Evolutionary conservation across 2,797 vertebrate genomes (phyloP), one percentile per base, ranked within the genome.

Genomic region (Tauraco hartlaubi): DNA sequence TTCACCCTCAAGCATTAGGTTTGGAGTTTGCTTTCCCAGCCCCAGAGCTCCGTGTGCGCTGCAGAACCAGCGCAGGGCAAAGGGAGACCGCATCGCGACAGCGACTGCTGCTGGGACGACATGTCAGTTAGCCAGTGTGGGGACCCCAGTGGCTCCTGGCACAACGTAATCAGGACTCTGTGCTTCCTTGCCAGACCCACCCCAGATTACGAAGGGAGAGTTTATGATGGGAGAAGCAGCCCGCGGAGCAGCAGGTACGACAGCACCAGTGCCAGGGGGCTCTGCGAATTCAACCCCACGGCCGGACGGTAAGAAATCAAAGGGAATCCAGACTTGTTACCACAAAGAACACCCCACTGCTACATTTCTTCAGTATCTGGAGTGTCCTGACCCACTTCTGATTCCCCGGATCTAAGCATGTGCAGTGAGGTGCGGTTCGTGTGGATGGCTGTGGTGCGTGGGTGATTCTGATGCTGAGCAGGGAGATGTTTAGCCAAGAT

Each of bases 231-330:
- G 66, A 95, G 76, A 63, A 79, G 95, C 86, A 97, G 95, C 84
- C 92, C 94, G 9, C 66, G 91, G 74, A 82, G 18, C 94, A 86
- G 90, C 95, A 92, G 95, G 90, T 89, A 73, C 1, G 55, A 88
- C n/a, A 31, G 79, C 12, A 0, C 56, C 11, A 5, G 56, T 82
- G 68, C 87, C 85, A 43, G 90, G 55, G 92, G 66, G 1, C 80
- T 73, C 37, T 66, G 71, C 19, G 90, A 94, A 12, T 87, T 94
- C 49, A 78, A 31, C 49, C 26, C 63, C 7, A 4, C 23, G 2
- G 48, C 86, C 1, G 72, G 16, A 76, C 35, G 92, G 96, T 97
- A 91, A 96, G 95, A 6, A 55, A 46, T 18, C 80, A 39, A 28
- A 78, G 31, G 39, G 55, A 9, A 66, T 37, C 59, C 54, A n/a